A percentile compares a stretch with the other conserved stretches of the same genome.
phyloP scores from a whole-genome alignment of 2,797 vertebrate genomes.

The Natrix natrix region DNA sequence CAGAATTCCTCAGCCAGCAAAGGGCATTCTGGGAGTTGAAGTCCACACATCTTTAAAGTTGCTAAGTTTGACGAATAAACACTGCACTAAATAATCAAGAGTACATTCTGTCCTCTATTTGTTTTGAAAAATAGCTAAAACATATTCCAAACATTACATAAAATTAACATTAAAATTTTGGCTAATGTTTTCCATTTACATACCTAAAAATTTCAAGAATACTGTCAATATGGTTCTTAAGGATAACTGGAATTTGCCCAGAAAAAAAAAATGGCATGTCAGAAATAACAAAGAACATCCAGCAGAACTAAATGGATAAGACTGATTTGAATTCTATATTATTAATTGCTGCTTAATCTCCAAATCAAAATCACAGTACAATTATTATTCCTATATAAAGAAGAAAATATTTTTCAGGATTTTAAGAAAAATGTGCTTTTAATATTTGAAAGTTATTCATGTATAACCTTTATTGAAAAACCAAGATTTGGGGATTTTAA shows the following conservation, averaged over 20 bases:
- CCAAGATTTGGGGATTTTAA: not conserved
- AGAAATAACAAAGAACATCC: not conserved
- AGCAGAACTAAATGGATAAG: not conserved
- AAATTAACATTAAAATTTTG: not conserved
- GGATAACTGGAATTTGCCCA: not conserved
- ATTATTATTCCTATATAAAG: not conserved
- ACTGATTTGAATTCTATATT: not conserved
- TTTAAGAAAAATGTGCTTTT: not conserved
- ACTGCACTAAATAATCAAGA: not conserved
- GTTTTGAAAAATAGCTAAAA: not conserved
- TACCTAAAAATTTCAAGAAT: not conserved
- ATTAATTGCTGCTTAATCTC: not conserved
- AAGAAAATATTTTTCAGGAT: not conserved
- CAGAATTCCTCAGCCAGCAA: not conserved
- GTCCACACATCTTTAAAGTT: not conserved
- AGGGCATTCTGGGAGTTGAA: not conserved
- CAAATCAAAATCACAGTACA: not conserved
- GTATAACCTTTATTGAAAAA: not conserved
- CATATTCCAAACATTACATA: not conserved
- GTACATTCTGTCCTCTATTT: not conserved
- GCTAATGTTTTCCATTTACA: not conserved
- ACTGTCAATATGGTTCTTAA: not conserved
- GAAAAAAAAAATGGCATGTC: not conserved
- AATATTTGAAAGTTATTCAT: not conserved
- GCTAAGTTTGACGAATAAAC: not conserved